Conservation (phyloP, 2,113 vertebrate genomes). For the Chloroceryle aenea region DNA sequence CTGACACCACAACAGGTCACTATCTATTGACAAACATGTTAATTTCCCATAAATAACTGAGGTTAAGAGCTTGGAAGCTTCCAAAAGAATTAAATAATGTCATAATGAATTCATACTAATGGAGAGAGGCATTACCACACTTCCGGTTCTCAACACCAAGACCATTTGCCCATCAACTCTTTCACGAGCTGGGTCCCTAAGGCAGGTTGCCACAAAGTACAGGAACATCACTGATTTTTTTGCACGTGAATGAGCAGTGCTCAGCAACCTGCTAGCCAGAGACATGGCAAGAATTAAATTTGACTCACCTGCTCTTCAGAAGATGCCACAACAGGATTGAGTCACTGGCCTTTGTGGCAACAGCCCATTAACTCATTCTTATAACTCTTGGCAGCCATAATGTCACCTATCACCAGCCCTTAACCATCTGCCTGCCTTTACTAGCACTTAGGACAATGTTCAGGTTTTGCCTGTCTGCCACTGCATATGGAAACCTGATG, state of each 20-base stretch:
- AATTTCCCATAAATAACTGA: background rate
- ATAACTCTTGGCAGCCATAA: background rate
- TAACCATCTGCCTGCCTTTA: background rate
- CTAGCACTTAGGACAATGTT: background rate
- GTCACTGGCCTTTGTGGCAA: background rate
- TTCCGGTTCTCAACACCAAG: background rate
- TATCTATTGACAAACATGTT: background rate
- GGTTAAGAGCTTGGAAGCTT: background rate
- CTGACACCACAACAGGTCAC: background rate
- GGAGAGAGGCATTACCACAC: background rate
- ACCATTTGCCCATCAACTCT: background rate
- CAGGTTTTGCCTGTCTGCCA: slow-evolving; percentile 41
- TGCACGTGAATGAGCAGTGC: background rate
- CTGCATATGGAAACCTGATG: slow-evolving; percentile 19
- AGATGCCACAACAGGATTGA: background rate
- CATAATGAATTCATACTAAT: background rate
- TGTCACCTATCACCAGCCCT: background rate
- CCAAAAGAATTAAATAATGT: background rate
- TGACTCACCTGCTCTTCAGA: background rate
- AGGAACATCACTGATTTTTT: background rate
- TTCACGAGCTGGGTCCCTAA: background rate
- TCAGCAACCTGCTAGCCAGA: background rate
- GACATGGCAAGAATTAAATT: background rate
- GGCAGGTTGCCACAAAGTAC: background rate
- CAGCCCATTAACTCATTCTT: background rate